Percentiles rank a stretch among this genome's conserved stretches.
Evolutionary conservation across 2,888 invertebrate genomes (phyloP).

Genomic region (Diplazon laetatorius): DNA sequence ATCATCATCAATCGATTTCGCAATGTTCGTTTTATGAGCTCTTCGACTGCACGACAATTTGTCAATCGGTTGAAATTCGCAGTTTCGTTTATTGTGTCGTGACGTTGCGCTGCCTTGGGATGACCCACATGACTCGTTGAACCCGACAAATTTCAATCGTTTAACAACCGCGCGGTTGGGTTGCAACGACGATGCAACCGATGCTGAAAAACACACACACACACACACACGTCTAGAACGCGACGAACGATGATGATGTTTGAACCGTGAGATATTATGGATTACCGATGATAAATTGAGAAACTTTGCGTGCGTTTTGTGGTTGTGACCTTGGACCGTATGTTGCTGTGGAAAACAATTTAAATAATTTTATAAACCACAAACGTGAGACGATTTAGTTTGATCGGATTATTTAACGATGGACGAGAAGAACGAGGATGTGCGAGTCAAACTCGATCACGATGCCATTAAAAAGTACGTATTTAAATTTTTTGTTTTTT

Average conservation of each 20-base stretch:
- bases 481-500: too few species aligned
- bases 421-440: constrained; percentile 47
- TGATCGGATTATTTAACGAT: constrained; percentile 24
- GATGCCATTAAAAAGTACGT: constrained; percentile 33
- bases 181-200: constrained; percentile 31
- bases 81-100: constrained; percentile 22
- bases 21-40: not conserved
- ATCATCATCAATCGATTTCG: constrained; percentile 2
- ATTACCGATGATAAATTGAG: not conserved
- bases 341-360: constrained; percentile 38
- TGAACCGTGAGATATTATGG: not conserved
- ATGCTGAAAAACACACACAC: constrained; percentile 13
- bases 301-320: not conserved
- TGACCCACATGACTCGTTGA: not conserved
- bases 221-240: too few species aligned
- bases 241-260: constrained; percentile 30
- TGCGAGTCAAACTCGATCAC: constrained; percentile 50
- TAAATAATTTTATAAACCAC: constrained; percentile 2
- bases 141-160: constrained; percentile 55
- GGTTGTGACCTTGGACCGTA: constrained; percentile 22
- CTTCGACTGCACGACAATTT: constrained; percentile 1
- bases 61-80: constrained; percentile 13
- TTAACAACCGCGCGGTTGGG: constrained; percentile 45
- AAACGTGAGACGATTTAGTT: not conserved
- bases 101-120: constrained; percentile 12